Percentiles rank a stretch among this genome's conserved stretches.
These are phyloP conservation scores for Nannobrachium achirus DNA, from an alignment of 2,113 vertebrate genomes.

Conservation along the genomic window DNA sequence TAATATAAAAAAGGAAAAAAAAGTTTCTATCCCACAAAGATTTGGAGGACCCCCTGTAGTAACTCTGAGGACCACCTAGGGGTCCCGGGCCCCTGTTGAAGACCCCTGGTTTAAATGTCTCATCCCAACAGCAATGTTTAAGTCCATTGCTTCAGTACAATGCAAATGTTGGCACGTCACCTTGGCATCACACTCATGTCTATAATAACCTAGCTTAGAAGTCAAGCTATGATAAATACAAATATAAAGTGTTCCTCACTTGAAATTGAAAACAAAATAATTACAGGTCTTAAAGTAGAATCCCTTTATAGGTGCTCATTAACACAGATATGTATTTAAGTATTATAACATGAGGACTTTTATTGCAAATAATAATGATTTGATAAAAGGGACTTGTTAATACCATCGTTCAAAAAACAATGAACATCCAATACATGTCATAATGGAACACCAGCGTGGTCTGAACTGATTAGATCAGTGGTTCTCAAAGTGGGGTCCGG, in stretches of 20 bases:
- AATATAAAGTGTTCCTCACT: conserved; percentile 13
- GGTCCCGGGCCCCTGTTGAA: no score
- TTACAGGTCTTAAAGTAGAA: conserved; percentile 19
- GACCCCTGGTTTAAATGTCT: not conserved
- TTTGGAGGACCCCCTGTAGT: no score
- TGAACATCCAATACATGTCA: conserved; percentile 77
- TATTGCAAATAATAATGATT: conserved; percentile 77
- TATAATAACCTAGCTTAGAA: conserved; percentile 52
- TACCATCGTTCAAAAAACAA: conserved; percentile 73
- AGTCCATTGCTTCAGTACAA: conserved; percentile 24
- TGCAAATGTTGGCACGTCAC: conserved; percentile 29
- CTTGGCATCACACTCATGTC: conserved; percentile 39
- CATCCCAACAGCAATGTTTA: conserved; percentile 17
- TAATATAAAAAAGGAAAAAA: no score
- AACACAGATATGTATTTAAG: conserved; percentile 66
- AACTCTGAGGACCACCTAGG: no score
- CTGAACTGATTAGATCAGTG: conserved; percentile 36
- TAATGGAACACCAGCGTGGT: conserved; percentile 69
- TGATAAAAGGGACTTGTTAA: conserved; percentile 73
- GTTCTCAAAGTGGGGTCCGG: no score
- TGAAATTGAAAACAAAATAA: not conserved
- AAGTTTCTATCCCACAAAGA: no score
- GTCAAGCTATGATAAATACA: not conserved
- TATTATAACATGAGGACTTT: conserved; percentile 74
- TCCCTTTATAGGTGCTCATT: conserved; percentile 55